These are phyloP conservation scores for Hydrocynus forskahlii DNA, from an alignment of 2,797 vertebrate species.

Conservation along the genomic window DNA sequence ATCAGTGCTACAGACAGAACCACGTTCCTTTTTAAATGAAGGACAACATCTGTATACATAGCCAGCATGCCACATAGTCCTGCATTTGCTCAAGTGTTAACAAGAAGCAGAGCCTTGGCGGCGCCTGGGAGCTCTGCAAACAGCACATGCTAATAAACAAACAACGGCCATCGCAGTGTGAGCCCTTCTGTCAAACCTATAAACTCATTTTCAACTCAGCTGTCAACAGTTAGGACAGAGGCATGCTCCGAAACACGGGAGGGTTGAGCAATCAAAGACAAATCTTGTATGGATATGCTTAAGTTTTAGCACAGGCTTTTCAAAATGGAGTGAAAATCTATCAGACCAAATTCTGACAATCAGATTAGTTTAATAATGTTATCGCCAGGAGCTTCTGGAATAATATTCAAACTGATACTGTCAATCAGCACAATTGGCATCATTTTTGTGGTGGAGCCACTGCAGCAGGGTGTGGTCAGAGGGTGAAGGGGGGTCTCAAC, in stretches of 20 bases:
- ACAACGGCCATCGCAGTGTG: background rate
- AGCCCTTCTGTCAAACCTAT: slow-evolving; percentile 17
- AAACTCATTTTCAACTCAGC: slow-evolving; percentile 37
- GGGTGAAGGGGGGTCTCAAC: too few species aligned
- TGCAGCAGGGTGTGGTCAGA: too few species aligned
- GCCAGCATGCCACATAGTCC: background rate
- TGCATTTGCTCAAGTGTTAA: slow-evolving; percentile 18
- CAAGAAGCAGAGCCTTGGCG: slow-evolving; percentile 9
- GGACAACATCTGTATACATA: slow-evolving; percentile 21
- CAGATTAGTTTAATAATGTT: too few species aligned
- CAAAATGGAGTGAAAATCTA: background rate
- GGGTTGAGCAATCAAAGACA: background rate
- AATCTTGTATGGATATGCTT: background rate
- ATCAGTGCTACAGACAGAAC: background rate
- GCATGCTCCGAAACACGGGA: slow-evolving; percentile 1
- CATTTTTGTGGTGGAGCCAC: too few species aligned
- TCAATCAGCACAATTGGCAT: background rate
- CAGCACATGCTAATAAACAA: slow-evolving; percentile 21
- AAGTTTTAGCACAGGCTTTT: background rate
- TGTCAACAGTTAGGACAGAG: slow-evolving; percentile 10
- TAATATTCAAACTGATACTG: too few species aligned
- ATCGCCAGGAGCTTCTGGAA: too few species aligned
- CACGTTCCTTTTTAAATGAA: slow-evolving; percentile 2
- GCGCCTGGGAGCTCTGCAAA: background rate
- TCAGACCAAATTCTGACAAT: background rate